A percentile compares a stretch with the other conserved stretches of the same genome.
These are phyloP conservation scores for Pantelozetes paolii DNA, from an alignment of 2,888 invertebrate genomes.

Conservation along the genomic window DNA sequence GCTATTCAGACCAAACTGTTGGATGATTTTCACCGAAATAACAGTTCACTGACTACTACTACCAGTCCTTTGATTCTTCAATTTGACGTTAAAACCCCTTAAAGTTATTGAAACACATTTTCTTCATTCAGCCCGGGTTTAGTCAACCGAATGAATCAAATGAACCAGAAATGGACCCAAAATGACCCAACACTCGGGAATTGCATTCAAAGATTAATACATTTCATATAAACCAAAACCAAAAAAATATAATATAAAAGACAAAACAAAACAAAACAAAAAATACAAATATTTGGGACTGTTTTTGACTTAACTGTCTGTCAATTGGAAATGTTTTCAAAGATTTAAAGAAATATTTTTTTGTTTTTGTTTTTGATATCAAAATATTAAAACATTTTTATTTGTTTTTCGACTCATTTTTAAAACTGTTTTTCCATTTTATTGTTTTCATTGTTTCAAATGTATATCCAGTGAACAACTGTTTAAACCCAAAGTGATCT, in stretches of 20 bases:
- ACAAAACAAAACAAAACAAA: too few relatives aligned
- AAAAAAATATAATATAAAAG: too few relatives aligned
- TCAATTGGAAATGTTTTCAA: too few relatives aligned
- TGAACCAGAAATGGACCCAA: slow-evolving; percentile 16
- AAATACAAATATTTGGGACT: too few relatives aligned
- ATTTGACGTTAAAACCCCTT: neutral
- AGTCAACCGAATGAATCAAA: neutral
- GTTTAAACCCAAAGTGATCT: neutral
- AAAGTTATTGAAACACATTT: slow-evolving; percentile 25
- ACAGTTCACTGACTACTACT: slow-evolving; percentile 13
- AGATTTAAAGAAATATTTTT: neutral
- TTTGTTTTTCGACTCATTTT: neutral
- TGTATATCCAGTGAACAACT: neutral
- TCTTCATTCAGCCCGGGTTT: slow-evolving; percentile 5
- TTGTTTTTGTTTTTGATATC: neutral
- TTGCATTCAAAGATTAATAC: too few relatives aligned
- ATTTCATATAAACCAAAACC: too few relatives aligned
- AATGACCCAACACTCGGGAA: neutral
- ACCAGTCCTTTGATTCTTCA: slow-evolving; percentile 8
- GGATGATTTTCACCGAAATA: neutral
- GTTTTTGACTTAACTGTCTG: too few relatives aligned
- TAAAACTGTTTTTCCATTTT: neutral
- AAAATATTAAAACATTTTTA: neutral
- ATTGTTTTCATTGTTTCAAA: neutral
- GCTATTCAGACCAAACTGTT: neutral